Evolutionary conservation across 35 echinoderm and acorn worm genomes (phyloP).

Genomic region (Eucidaris tribuloides): DNA sequence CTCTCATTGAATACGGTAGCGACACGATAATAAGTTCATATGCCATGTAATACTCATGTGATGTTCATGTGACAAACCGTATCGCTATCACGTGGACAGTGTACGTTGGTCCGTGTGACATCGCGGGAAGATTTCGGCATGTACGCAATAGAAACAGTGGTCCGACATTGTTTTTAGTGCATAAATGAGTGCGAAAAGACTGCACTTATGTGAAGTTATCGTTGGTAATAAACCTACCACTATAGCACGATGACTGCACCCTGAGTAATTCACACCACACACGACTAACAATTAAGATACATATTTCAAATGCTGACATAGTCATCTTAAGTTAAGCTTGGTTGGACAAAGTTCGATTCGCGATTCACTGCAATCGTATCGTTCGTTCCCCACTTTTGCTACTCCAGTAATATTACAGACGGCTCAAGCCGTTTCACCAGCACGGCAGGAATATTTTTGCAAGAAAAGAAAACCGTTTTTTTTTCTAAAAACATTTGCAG

Average conservation of each 20-base stretch:
- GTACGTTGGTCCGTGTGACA: neutral
- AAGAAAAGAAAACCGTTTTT: neutral
- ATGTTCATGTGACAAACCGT: neutral
- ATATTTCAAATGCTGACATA: neutral
- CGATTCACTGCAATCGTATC: neutral
- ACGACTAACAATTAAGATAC: neutral
- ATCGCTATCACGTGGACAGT: neutral
- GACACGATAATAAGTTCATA: neutral
- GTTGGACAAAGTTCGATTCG: neutral
- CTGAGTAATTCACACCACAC: neutral
- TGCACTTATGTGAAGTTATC: neutral
- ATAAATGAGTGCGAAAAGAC: neutral
- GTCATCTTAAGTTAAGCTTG: neutral
- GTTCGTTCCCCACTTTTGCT: no score
- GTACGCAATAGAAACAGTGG: neutral
- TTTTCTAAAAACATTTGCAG: neutral
- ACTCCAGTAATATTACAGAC: no score
- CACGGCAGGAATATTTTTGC: neutral
- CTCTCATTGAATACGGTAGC: neutral
- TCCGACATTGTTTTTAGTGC: slow-evolving; percentile 5
- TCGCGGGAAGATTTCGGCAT: neutral
- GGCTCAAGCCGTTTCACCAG: neutral
- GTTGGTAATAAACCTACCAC: neutral
- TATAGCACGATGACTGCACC: neutral
- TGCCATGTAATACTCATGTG: neutral